A percentile compares a stretch with the other conserved stretches of the same genome.
Conservation (phyloP, 2,113 vertebrate genomes). For the Paratilapia polleni region DNA sequence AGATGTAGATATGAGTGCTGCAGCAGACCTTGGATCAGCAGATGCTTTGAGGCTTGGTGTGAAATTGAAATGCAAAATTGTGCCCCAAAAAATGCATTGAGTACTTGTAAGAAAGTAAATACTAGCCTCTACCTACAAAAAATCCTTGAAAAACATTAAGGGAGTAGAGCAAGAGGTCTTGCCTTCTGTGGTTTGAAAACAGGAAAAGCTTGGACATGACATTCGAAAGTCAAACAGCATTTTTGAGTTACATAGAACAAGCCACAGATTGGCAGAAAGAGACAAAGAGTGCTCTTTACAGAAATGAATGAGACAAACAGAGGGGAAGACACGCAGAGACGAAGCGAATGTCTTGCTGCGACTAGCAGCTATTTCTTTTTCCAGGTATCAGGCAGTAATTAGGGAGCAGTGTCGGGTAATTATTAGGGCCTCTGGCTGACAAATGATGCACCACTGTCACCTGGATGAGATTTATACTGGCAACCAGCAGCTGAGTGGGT, state of each 20-base stretch:
- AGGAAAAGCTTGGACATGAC: not conserved
- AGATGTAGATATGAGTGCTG: too few species aligned
- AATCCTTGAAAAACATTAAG: not conserved
- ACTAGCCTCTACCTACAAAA: too few species aligned
- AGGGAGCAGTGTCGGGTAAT: slow-evolving; percentile 53
- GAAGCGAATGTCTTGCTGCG: slow-evolving; percentile 11
- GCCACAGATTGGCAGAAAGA: not conserved
- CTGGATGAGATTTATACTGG: slow-evolving; percentile 36
- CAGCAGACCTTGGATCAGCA: too few species aligned
- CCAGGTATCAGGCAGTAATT: slow-evolving; percentile 53
- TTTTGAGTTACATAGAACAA: not conserved
- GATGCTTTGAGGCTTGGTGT: too few species aligned
- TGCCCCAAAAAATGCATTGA: too few species aligned
- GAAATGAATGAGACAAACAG: slow-evolving; percentile 7
- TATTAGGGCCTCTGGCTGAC: slow-evolving; percentile 45
- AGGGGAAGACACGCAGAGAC: not conserved
- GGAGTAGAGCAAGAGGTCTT: not conserved
- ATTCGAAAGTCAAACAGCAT: not conserved
- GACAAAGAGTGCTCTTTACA: not conserved
- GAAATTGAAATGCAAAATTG: too few species aligned
- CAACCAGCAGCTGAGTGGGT: not conserved
- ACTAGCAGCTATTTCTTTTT: slow-evolving; percentile 39
- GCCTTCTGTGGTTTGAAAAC: not conserved
- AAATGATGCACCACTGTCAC: slow-evolving; percentile 34
- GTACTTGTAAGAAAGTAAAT: too few species aligned